Evolutionary conservation across 2,113 vertebrate species (phyloP), one percentile per base, ranked within the genome.

Genomic region (Ciconia maguari): DNA sequence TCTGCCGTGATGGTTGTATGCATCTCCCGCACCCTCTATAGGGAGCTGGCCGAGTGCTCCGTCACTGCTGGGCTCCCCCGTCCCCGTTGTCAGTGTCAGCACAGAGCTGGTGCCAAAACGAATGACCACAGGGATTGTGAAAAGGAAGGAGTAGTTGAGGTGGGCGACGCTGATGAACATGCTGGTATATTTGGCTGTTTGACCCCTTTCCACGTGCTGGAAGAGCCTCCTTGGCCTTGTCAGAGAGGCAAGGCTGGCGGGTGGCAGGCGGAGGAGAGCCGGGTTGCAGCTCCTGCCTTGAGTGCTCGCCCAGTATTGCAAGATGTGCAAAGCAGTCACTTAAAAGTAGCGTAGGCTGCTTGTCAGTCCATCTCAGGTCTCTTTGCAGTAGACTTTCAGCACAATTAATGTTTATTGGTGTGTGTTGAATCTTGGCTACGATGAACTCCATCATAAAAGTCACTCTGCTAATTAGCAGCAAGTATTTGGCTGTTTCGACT

Each of bases 161-260:
- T 29, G 66, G 41, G 34, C 1, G 15, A 16, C 29, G 3, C 22
- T 0, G 4, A 7, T 25, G 13, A 36, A 12, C 4, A 2, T 25
- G 57, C 10, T 15, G 69, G 30, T 32, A 8, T 32, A 8, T 32
- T 36, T 44, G 49, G 32, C 58, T 41, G 18, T 49, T 29, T 27
- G 71, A 49, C 11, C 52, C 24, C 24, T 76, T 29, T 27, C 48
- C 24, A 6, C 2, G 24, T 6, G 34, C 49, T 17, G 51, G 60
- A 57, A 71, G 42, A 66, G 41, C 60, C 30, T 41, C 25, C 38
- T 4, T 4, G 6, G 16, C 62, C 13, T 54, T 44, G 25, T 26
- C 7, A 4, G 32, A 62, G 41, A 16, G 57, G 48, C 16, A 21
- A 21, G 46, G 46, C 10, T 30, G 52, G 46, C 2, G 5, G 12